Conservation (phyloP, 2,888 invertebrate genomes). For the Smittia aterrima region DNA sequence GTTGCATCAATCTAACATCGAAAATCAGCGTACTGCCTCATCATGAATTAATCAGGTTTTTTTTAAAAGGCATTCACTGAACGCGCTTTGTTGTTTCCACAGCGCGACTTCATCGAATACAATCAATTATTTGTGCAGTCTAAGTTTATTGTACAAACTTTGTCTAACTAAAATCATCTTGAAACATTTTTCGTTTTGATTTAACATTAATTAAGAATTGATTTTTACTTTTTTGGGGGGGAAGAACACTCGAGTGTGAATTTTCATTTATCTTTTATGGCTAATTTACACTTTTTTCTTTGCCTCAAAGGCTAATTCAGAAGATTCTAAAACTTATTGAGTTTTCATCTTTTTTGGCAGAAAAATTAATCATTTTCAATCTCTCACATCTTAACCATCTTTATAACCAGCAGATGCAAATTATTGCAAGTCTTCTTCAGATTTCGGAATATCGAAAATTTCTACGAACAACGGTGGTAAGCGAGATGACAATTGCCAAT, state of each 20-base stretch:
- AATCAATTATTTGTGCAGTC: not conserved
- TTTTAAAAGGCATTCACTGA: no score
- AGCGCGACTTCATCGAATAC: not conserved
- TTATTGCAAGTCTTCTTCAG: constrained; percentile 65
- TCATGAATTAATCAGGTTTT: no score
- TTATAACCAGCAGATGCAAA: not conserved
- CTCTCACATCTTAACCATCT: not conserved
- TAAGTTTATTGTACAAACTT: not conserved
- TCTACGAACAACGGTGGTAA: constrained; percentile 93
- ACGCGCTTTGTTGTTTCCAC: no score
- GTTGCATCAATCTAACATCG: constrained; percentile 8
- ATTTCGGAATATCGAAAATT: constrained; percentile 93
- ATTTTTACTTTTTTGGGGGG: constrained; percentile 7
- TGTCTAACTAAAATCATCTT: not conserved
- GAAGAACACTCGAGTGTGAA: constrained; percentile 37
- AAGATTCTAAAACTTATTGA: constrained; percentile 1
- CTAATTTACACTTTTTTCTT: constrained; percentile 11
- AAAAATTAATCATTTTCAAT: constrained; percentile 18
- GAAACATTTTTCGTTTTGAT: not conserved
- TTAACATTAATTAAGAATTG: not conserved
- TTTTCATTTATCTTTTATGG: constrained; percentile 32
- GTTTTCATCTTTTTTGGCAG: constrained; percentile 38
- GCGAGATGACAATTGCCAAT: constrained; percentile 74
- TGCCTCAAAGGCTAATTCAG: not conserved
- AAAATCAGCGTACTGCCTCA: constrained; percentile 1